Conservation (phyloP, 2,113 vertebrate species). For the Emydura subglobosa region DNA sequence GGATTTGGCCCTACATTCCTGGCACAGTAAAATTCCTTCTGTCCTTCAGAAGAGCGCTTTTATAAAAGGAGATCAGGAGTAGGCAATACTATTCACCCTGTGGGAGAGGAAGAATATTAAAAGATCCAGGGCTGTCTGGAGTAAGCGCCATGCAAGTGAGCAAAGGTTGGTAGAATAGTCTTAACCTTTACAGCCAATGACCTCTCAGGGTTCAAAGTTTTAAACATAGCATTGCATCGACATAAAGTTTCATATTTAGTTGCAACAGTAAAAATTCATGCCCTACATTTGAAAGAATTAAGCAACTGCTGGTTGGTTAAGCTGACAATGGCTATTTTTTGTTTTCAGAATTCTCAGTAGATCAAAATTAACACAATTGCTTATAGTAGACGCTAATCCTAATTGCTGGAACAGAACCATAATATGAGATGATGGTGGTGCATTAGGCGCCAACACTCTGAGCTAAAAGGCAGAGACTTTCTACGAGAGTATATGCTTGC, state of each 20-base stretch:
- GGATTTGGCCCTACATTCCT: background rate
- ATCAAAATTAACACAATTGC: background rate
- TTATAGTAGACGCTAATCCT: background rate
- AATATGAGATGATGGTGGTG: background rate
- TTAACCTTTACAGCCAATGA: background rate
- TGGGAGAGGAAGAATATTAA: background rate
- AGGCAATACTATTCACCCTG: background rate
- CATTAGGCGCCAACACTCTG: background rate
- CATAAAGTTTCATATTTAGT: background rate
- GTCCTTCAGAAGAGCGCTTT: background rate
- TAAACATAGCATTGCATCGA: background rate
- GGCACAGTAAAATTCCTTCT: background rate
- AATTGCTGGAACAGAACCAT: background rate
- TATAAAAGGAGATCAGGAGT: background rate
- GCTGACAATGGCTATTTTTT: background rate
- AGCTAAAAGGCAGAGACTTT: background rate
- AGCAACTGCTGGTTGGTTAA: background rate
- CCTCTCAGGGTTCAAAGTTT: background rate
- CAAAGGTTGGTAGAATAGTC: background rate
- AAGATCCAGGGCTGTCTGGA: background rate
- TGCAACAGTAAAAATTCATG: background rate
- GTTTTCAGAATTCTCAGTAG: background rate
- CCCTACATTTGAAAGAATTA: background rate
- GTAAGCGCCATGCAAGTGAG: background rate
- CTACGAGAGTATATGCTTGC: background rate